Conservation (phyloP, 2,888 invertebrate species). For the Ceraclea dissimilis region DNA sequence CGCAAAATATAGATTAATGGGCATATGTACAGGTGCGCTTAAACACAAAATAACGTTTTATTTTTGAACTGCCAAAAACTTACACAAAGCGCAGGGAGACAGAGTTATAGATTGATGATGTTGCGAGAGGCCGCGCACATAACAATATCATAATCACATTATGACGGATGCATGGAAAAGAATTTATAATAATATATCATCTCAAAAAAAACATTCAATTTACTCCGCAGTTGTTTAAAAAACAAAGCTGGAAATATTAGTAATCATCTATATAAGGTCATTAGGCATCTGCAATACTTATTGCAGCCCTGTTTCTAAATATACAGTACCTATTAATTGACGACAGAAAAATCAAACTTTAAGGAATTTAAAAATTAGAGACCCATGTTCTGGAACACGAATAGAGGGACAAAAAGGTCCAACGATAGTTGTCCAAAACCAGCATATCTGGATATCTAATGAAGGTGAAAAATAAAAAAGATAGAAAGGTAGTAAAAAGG, state of each 20-base stretch:
- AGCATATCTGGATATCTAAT: no score
- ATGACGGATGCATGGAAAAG: conserved; percentile 24
- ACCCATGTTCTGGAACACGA: no score
- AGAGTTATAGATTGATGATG: not conserved
- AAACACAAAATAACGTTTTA: not conserved
- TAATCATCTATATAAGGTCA: no score
- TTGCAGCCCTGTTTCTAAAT: no score
- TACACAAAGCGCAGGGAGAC: conserved; percentile 25
- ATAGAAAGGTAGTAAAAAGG: no score
- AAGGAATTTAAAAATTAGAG: no score
- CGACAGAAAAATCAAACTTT: no score
- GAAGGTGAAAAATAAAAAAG: no score
- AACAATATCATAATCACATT: conserved; percentile 23
- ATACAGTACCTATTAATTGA: no score
- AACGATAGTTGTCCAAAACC: no score
- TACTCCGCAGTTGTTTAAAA: not conserved
- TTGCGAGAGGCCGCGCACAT: conserved; percentile 18
- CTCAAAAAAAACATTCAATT: conserved; percentile 19
- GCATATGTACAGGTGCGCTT: not conserved
- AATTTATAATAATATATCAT: conserved; percentile 18
- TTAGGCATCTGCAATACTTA: no score
- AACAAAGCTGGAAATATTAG: conserved; percentile 5
- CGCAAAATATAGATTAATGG: not conserved
- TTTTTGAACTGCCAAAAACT: conserved; percentile 14
- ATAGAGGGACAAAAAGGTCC: no score